Conservation (phyloP, 1,140 invertebrate species). For the Araneus ventricosus region DNA sequence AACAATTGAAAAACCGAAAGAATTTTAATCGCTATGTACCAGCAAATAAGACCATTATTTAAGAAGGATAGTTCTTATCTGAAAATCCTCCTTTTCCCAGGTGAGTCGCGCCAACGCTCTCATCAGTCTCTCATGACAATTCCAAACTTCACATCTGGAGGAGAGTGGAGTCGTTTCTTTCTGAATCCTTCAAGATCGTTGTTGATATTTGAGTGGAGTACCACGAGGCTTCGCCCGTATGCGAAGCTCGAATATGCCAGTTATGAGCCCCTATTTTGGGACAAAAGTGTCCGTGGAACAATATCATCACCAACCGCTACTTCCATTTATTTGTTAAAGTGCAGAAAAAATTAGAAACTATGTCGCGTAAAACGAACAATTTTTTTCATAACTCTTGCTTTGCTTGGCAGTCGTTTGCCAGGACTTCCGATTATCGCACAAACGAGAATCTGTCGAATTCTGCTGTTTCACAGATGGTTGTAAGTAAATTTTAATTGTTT, state of each 20-base stretch:
- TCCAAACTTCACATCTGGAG: background rate
- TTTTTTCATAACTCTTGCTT: constrained; percentile 31
- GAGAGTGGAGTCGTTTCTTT: background rate
- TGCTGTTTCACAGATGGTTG: constrained; percentile 41
- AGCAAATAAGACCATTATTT: background rate
- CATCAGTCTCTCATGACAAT: background rate
- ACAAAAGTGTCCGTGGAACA: constrained; percentile 47
- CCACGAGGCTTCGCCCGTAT: constrained; percentile 51
- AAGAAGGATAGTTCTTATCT: background rate
- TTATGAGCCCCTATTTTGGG: constrained; percentile 59
- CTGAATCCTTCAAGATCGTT: constrained; percentile 27
- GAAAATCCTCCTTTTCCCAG: background rate
- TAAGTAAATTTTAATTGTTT: constrained; percentile 22
- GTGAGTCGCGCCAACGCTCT: background rate
- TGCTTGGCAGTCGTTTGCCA: background rate
- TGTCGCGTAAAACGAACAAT: constrained; percentile 11
- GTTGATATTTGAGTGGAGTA: constrained; percentile 41
- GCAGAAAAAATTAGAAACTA: constrained; percentile 7
- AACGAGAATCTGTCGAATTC: constrained; percentile 41
- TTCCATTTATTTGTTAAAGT: background rate
- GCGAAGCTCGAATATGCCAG: constrained; percentile 66
- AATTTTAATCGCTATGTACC: too few relatives aligned
- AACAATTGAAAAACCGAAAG: too few relatives aligned
- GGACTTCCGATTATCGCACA: constrained; percentile 35
- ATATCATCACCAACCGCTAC: background rate